Evolutionary conservation across 2,888 invertebrate species (phyloP), one percentile per base, ranked within the genome.

Genomic region (Melangyna quadrimaculata): DNA sequence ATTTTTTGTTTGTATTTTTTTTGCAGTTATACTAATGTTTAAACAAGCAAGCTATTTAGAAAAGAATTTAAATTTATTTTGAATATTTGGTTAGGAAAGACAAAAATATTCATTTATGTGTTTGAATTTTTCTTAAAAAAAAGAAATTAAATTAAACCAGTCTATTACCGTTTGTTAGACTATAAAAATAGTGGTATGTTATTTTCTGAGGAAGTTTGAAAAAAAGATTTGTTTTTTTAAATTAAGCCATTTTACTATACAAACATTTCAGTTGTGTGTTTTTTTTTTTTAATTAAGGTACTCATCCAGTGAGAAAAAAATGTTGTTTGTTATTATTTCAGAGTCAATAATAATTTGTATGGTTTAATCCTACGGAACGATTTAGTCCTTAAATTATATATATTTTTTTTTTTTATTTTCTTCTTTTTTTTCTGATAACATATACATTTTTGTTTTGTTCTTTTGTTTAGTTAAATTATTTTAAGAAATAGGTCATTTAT

Each of bases 401-500:
- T 71, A 51, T 51, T 12, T 29, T 43, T 59, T 53, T 74, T 29
- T 43, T 69, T 35, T 35, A 43, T 69, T 65, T 61, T 63, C 37
- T 12, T 53, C 55, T 65, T 40, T 32, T 69, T 43, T 80, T 73
- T 72, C 57, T 81, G 72, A 48, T 80, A 86, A 81, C 80, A 86
- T 81, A 81, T 80, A 86, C 87, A 73, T 53, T 78, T n/a, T 73
- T n/a, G n/a, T 51, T 53, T 43, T 63, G 63, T 51, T 79, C 1
- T 63, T 43, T 70, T 77, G 78, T 87, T 78, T 87, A 87, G 78
- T 81, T 78, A 70, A 87, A 77, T 87, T 82, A 87, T 65, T 87
- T 65, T 87, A 78, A 87, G 82, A 87, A 82, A 87, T 78, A 87
- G 78, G 73, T 74, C 40, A 74, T 87, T 87, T 82, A 45, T 65